These are phyloP conservation scores for Callitettix versicolor DNA, from an alignment of 1,140 invertebrate genomes.

Conservation along the genomic window DNA sequence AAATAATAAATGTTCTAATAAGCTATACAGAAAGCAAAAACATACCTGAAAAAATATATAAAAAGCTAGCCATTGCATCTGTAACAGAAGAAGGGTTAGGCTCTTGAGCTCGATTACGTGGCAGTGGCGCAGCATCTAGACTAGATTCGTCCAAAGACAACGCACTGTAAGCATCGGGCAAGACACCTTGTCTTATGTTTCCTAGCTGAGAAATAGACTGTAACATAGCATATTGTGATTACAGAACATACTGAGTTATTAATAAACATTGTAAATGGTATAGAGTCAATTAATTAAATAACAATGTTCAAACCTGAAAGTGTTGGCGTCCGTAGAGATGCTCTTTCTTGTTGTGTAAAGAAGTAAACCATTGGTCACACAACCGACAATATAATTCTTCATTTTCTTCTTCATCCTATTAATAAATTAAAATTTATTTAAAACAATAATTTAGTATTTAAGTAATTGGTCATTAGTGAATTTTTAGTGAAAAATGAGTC, in stretches of 20 bases:
- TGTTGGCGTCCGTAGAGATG: slow-evolving; percentile 45
- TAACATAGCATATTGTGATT: slow-evolving; percentile 9
- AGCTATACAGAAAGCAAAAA: too few relatives aligned
- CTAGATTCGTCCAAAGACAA: slow-evolving; percentile 34
- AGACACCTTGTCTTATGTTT: too few relatives aligned
- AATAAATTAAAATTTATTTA: slow-evolving; percentile 2
- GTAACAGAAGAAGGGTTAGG: slow-evolving; percentile 18
- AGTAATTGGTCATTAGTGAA: too few relatives aligned
- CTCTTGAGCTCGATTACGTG: slow-evolving; percentile 6
- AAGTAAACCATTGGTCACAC: slow-evolving; percentile 46
- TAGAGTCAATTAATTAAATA: not conserved
- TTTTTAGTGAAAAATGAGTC: too few relatives aligned
- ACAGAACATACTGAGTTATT: slow-evolving; percentile 24
- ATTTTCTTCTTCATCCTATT: slow-evolving; percentile 42
- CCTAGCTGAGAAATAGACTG: slow-evolving; percentile 3
- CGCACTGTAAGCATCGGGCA: slow-evolving; percentile 11
- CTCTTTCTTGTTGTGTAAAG: slow-evolving; percentile 45
- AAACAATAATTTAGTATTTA: too few relatives aligned
- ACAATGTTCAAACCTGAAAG: slow-evolving; percentile 31
- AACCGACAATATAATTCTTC: slow-evolving; percentile 44
- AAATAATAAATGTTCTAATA: too few relatives aligned
- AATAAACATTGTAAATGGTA: not conserved
- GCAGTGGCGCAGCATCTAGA: slow-evolving; percentile 28
- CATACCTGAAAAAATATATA: slow-evolving; percentile 29
- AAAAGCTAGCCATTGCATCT: slow-evolving; percentile 31